Evolutionary conservation across 2,888 invertebrate species (phyloP).

Genomic region (Elgonia sp.): DNA sequence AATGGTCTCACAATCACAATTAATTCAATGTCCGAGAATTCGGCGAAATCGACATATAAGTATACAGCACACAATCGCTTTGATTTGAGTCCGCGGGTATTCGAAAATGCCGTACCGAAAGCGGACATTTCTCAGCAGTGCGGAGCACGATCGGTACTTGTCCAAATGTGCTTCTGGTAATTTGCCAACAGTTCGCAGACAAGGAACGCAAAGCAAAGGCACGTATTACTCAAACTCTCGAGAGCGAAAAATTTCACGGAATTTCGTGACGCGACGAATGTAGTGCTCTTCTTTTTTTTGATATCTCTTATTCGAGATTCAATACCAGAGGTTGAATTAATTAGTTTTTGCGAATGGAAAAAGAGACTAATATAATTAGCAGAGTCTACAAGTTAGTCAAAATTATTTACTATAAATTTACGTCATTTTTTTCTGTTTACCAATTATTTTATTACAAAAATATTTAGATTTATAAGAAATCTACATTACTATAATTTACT

Average conservation of each 20-base stretch:
- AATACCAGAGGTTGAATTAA: constrained; percentile 16
- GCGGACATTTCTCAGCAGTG: constrained; percentile 68
- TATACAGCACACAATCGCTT: constrained; percentile 47
- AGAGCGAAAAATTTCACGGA: constrained; percentile 66
- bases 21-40: constrained; percentile 42
- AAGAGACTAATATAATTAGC: not conserved
- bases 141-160: constrained; percentile 69
- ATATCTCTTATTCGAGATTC: constrained; percentile 40
- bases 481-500: no score
- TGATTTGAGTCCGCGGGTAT: constrained; percentile 52
- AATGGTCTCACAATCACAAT: constrained; percentile 11
- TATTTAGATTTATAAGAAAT: no score
- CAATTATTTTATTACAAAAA: no score
- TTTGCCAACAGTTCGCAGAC: constrained; percentile 72
- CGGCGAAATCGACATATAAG: constrained; percentile 53
- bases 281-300: constrained; percentile 26
- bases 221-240: constrained; percentile 70
- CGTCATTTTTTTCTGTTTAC: no score
- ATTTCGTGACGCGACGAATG: constrained; percentile 58
- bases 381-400: not conserved
- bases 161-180: constrained; percentile 75
- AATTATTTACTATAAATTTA: not conserved
- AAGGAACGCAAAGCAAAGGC: constrained; percentile 67
- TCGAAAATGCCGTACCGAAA: constrained; percentile 66
- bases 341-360: constrained; percentile 9